Base-by-base conservation (phyloP, 2,888 invertebrate species). In the Drosophila putrida region DNA sequence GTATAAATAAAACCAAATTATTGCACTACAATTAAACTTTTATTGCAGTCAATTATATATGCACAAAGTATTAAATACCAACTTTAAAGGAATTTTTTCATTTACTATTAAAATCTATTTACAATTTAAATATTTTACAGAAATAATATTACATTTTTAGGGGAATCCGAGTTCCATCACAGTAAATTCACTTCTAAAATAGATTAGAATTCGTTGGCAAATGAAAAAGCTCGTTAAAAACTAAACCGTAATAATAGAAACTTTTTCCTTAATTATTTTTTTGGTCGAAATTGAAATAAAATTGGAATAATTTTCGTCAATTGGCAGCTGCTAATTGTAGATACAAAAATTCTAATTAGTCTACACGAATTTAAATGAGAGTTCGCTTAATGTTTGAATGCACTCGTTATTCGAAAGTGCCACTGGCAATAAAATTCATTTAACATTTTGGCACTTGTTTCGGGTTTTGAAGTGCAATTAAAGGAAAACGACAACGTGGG, bases 321-420 rank as follows among this genome's bases (percentile, higher is more conserved):
- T 66, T 63, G 38, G 41, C 25, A 31, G 49, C 20, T 36, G 64
- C 43, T 71, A 70, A 80, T 77, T 80, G 58, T 51, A 55, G 49
- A 58, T 50, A 49, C 78, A 62, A 67, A 74, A 80, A 75, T 83
- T 72, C 43, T 62, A 81, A 82, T 75, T 82, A 87, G 78, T 65
- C 50, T 38, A 38, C 47, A 27, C 60, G 65, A 59, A 57, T 59
- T 61, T 53, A 27, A 49, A 62, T 36, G 46, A n/a, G 15, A 43
- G 41, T 55, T 59, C 39, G 55, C 51, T 63, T 61, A 50, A 64
- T 71, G 31, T 68, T 31, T 58, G 47, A 66, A 64, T 64, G 55
- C 51, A 60, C 65, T 78, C 53, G 63, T 57, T 43, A 58, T 54
- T 54, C 54, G 46, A 54, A 62, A 67, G 44, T 64, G 75, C 75